These are phyloP conservation scores for Calephelis perditalis DNA, from an alignment of 2,888 invertebrate species.

Conservation along the genomic window DNA sequence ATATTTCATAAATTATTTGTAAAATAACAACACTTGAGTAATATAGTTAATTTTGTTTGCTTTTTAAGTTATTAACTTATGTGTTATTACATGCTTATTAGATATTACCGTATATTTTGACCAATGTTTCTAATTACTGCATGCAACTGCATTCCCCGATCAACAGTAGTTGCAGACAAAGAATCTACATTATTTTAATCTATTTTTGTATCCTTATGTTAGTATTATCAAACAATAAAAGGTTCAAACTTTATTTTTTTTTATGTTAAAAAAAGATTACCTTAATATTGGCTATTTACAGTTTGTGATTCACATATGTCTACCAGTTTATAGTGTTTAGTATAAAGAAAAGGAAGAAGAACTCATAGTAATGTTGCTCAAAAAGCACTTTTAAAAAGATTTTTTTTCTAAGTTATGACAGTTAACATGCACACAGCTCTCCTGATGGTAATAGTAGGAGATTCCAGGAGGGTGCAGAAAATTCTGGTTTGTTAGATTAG, in stretches of 20 bases:
- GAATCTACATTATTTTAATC: constrained; percentile 58
- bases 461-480: too few species aligned
- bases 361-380: too few species aligned
- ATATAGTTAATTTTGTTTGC: not conserved
- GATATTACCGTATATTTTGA: not conserved
- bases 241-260: constrained; percentile 26
- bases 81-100: too few species aligned
- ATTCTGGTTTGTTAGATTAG: too few species aligned
- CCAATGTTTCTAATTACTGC: constrained; percentile 1
- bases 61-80: constrained; percentile 1
- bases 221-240: constrained; percentile 58
- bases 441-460: too few species aligned
- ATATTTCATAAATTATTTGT: constrained; percentile 14
- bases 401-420: too few species aligned
- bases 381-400: too few species aligned
- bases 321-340: too few species aligned
- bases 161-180: constrained; percentile 27
- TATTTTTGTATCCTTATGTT: constrained; percentile 71
- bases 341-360: too few species aligned
- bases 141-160: not conserved
- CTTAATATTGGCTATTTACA: too few species aligned
- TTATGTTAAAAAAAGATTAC: not conserved
- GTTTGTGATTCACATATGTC: too few species aligned
- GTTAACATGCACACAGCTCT: too few species aligned
- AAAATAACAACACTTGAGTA: constrained; percentile 2